Conservation (phyloP, 1,140 invertebrate genomes). For the Apis cerana region DNA sequence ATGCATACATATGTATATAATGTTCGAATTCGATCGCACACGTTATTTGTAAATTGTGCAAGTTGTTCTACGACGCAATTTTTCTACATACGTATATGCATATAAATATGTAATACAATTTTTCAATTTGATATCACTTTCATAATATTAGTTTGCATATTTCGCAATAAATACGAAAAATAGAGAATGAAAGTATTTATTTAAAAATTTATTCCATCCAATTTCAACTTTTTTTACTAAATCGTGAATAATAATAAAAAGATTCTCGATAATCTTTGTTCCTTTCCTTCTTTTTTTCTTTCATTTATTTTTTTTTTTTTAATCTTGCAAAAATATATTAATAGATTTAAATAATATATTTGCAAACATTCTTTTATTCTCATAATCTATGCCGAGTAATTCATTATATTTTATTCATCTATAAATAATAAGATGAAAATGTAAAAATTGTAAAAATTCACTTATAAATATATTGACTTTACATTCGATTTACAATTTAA, state of each 20-base stretch:
- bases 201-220: background rate
- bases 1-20: background rate
- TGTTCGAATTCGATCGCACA: background rate
- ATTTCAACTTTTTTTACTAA: background rate
- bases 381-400: background rate
- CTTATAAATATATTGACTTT: background rate
- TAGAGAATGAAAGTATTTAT: background rate
- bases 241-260: too few species aligned
- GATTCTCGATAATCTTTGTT: too few species aligned
- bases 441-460: background rate
- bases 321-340: background rate
- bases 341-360: background rate
- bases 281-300: too few species aligned
- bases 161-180: background rate
- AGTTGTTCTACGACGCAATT: conserved; percentile 31
- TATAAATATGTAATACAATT: background rate
- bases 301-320: too few species aligned
- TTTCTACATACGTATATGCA: conserved; percentile 9
- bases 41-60: conserved; percentile 29
- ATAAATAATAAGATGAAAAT: background rate
- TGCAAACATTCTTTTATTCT: background rate
- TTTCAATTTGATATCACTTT: conserved; percentile 12
- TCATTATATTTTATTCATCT: background rate
- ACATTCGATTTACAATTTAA: background rate
- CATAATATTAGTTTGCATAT: background rate